Base-by-base conservation (phyloP, 2,797 vertebrate species). In the Karalla daura region DNA sequence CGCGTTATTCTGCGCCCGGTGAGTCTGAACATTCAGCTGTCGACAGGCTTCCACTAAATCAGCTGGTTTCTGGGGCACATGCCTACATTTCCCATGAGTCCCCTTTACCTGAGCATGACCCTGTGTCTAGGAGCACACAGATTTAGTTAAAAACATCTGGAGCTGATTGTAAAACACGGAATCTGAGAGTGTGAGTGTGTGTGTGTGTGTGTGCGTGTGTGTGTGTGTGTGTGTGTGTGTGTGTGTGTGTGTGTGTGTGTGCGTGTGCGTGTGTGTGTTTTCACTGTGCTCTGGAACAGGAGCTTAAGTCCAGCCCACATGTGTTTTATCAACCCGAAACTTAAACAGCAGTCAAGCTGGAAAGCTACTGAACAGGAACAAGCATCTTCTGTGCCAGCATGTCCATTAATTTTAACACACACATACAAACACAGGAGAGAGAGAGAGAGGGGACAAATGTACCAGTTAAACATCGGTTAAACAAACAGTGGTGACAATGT, bases 61-160 rank as follows among this genome's bases (percentile, higher is more conserved):
- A 52, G 40, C 46, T 61, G 45, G 7, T 58, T 67, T 39, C 44
- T 71, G 11, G 10, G 23, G 33, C 14, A n/a, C 24, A 58, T 56
- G 69, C 61, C 65, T 63, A 68, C 77, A 80, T 74, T 80, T 81
- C 78, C 79, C 78, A 80, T 25, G 45, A 78, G 70, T 58, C 47
- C 47, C 32, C 30, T 63, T 72, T 63, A 51, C 63, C 67, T 62
- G 60, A 79, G 75, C 70, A 14, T 35, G 62, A 83, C 52, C 65
- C 52, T 12, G 12, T 37, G 56, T 58, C 56, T 18, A 15, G 45
- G 20, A 13, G 36, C 35, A 23, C 30, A 60, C 15, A 18, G 17
- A 71, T 59, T 33, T 18, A 37, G 51, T 35, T 14, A n/a, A 46
- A 80, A 80, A 84, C 91, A 91, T 91, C 87, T 91, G 91, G 84